A percentile compares a stretch with the other conserved stretches of the same genome.
Evolutionary conservation across 2,888 invertebrate genomes (phyloP).

Genomic region (Nomada ruficornis): DNA sequence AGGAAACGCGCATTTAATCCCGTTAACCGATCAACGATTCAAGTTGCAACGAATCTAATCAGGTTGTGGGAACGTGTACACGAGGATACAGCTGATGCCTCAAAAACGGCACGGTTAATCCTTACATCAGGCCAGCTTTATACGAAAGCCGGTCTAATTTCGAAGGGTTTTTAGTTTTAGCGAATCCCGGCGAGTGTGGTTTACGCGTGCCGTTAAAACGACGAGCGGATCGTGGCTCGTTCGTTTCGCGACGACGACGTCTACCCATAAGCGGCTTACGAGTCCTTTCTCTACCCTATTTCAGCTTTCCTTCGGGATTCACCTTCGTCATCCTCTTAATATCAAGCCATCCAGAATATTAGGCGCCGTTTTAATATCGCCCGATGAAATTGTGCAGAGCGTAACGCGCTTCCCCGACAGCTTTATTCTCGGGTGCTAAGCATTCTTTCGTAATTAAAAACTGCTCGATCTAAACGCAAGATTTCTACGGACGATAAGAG

Average conservation of each 20-base stretch:
- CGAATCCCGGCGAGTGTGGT: conserved; percentile 37
- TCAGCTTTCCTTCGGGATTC: conserved; percentile 36
- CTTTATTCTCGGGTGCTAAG: conserved; percentile 14
- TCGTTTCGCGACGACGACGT: conserved; percentile 19
- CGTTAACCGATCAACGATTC: not conserved
- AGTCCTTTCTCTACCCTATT: conserved; percentile 15
- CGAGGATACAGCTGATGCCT: too few relatives aligned
- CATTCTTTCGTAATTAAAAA: conserved; percentile 34
- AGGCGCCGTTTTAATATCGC: conserved; percentile 49
- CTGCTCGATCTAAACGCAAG: not conserved
- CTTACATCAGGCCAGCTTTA: not conserved
- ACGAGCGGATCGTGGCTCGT: conserved; percentile 15
- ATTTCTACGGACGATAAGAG: not conserved
- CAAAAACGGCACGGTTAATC: conserved; percentile 10
- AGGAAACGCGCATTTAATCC: not conserved
- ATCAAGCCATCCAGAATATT: conserved; percentile 25
- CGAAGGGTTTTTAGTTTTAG: not conserved
- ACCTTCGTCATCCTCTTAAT: conserved; percentile 53
- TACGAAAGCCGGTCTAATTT: conserved; percentile 24
- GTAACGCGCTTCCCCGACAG: conserved; percentile 18
- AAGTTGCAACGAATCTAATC: not conserved
- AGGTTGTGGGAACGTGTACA: not conserved
- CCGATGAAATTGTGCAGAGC: conserved; percentile 31
- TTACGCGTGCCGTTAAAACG: conserved; percentile 38
- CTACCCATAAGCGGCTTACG: conserved; percentile 46